Base-by-base conservation (phyloP, 1,140 invertebrate species). In the Drosophila trapezifrons region DNA sequence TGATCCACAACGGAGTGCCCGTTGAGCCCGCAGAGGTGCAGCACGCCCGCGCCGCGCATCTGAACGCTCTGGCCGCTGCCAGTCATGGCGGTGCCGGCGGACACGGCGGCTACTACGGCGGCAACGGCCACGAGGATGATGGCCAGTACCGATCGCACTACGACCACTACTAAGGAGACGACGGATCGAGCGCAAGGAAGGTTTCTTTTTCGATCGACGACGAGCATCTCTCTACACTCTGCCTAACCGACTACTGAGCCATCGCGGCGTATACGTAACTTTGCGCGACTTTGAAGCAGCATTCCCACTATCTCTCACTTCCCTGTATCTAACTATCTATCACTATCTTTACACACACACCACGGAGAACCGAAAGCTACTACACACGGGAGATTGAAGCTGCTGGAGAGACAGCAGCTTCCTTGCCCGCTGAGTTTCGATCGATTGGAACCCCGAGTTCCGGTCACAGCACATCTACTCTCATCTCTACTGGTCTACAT, bases 21-120 rank as follows among this genome's bases (percentile, higher is more conserved):
- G 93, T 94, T 0, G 94, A 95, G 78, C 94, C 94, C 17, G 93
- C 93, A 4, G 94, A 94, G 87, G 94, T 95, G 4, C 93, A 93
- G 54, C 93, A 93, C 60, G 94, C 94, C 12, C 94, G 94, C 76
- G 93, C 93, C n/a, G 93, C 93, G 15, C 94, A 94, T 81, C 81
- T 94, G 59, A 93, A 92, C 17, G 93, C 94, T 3, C 64, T 94
- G 40, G 93, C 93, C 5, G 92, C 93, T 5, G 93, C 93, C 17
- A 87, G 77, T 37, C 90, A 92, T 42, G 74, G 80, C 1, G 55
- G 58, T 20, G 64, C 78, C 18, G 57, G 35, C 43, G 52, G 55
- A n/a, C 78, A 86, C 42, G 80, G 79, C 45, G 84, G 80, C 2
- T 84, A 84, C 51, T 82, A 90, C 25, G 76, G 78, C 4, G 83